Evolutionary conservation across 2,888 invertebrate species (phyloP), one percentile per base, ranked within the genome.

Genomic region (Odontocerum albicorne): DNA sequence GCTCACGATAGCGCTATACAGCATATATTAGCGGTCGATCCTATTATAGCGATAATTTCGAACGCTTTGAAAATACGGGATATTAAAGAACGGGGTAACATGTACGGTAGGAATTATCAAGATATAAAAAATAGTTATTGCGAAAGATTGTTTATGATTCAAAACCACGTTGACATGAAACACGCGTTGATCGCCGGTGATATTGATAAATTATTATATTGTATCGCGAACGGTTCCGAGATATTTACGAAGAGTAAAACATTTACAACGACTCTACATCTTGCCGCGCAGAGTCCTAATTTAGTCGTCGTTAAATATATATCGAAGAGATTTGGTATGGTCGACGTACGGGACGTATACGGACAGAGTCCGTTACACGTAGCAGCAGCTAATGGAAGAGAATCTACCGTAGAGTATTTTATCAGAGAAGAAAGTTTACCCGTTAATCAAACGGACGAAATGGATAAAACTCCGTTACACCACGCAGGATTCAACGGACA

Each of bases 1-100:
- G 45, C 45, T 8, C 45, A 45, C n/a, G 45, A 33, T 4, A 33
- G 19, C 10, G 13, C 19, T 2, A 8, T 45, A 7, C 12, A 33
- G 4, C 33, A 45, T 45, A 33, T 33, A 6, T 17, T 33, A 32
- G 19, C 33, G 13, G 7, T 19, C 7, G 45, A 45, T 17, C 7
- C 17, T 16, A 33, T 45, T 20, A 12, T 13, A 2, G 33, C 19
- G 12, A 13, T 45, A 6, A 20, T 17, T 20, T 17, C 32, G 20
- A 45, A 45, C 20, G 45, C 45, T 15, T 20, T 8, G 13, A 33
- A 19, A 8, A 32, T 45, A 12, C 12, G 12, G 6, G 19, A 32
- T n/a, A n/a, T n/a, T n/a, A n/a, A n/a, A n/a, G n/a, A n/a, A n/a
- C n/a, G n/a, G n/a, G n/a, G n/a, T n/a, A n/a, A n/a, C n/a, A n/a